These are phyloP conservation scores for Oophaga pumilio DNA, from an alignment of 2,113 vertebrate genomes.

Conservation along the genomic window DNA sequence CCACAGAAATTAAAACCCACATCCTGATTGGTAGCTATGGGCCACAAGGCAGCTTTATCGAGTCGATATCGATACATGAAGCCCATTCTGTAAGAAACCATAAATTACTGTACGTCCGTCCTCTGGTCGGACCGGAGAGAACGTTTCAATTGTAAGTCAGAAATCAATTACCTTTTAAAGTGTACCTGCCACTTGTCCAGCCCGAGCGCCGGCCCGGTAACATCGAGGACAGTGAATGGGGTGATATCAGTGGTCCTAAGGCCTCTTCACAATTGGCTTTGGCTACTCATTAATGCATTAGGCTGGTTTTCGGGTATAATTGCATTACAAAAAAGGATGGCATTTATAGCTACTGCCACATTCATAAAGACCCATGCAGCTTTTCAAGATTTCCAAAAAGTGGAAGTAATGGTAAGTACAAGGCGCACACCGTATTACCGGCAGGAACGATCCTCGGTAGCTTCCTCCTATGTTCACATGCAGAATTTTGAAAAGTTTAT, in stretches of 20 bases:
- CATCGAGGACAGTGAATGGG: not conserved
- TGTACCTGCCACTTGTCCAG: slow-evolving; percentile 1
- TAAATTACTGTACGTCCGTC: not conserved
- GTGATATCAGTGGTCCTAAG: not conserved
- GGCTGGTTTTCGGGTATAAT: not conserved
- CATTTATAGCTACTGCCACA: not conserved
- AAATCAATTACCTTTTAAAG: not conserved
- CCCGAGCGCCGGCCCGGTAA: not conserved
- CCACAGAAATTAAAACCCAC: not conserved
- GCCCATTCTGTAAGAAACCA: not conserved
- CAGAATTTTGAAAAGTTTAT: too few species aligned
- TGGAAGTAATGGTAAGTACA: not conserved
- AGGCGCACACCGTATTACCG: not conserved
- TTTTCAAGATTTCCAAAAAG: not conserved
- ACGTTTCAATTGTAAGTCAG: not conserved
- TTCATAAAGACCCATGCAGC: not conserved
- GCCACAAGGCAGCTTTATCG: not conserved
- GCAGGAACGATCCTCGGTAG: too few species aligned
- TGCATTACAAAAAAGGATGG: not conserved
- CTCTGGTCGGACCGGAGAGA: not conserved
- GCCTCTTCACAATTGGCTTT: not conserved
- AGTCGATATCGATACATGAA: not conserved
- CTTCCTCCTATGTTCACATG: too few species aligned
- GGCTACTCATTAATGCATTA: not conserved
- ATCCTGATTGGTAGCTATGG: not conserved